phyloP scores from a whole-genome alignment of 2,888 invertebrate genomes.

The Ormyrus thymus region DNA sequence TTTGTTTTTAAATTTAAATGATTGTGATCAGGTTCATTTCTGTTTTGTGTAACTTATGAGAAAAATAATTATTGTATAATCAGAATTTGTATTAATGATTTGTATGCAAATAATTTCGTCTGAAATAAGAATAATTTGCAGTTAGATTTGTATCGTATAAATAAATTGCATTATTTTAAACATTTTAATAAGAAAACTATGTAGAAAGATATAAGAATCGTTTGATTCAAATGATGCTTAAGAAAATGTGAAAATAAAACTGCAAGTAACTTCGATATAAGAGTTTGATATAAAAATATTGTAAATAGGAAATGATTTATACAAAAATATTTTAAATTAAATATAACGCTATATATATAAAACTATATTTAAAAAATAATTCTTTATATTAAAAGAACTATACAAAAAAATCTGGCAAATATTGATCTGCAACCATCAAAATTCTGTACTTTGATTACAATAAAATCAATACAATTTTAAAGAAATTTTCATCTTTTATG shows the following conservation, averaged over 20 bases:
- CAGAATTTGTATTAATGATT: slow-evolving; percentile 34
- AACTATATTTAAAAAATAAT: slow-evolving; percentile 20
- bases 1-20: slow-evolving; percentile 46
- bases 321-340: slow-evolving; percentile 52
- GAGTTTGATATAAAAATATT: slow-evolving; percentile 46
- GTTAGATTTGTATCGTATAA: slow-evolving; percentile 20
- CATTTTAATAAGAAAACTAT: background rate
- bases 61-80: slow-evolving; percentile 29
- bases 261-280: slow-evolving; percentile 26
- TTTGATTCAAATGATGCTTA: slow-evolving; percentile 13
- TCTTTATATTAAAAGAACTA: slow-evolving; percentile 21
- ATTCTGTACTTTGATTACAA: slow-evolving; percentile 46
- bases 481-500: background rate
- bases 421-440: slow-evolving; percentile 31
- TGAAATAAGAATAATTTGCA: slow-evolving; percentile 35
- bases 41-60: slow-evolving; percentile 20
- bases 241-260: slow-evolving; percentile 16
- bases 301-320: slow-evolving; percentile 55
- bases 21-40: slow-evolving; percentile 42
- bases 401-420: slow-evolving; percentile 35
- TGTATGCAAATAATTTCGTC: slow-evolving; percentile 42
- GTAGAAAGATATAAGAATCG: background rate
- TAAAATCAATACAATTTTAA: slow-evolving; percentile 45
- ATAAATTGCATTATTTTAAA: background rate
- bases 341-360: slow-evolving; percentile 24